Conservation (phyloP, 1,140 invertebrate species). For the Panulirus ornatus region DNA sequence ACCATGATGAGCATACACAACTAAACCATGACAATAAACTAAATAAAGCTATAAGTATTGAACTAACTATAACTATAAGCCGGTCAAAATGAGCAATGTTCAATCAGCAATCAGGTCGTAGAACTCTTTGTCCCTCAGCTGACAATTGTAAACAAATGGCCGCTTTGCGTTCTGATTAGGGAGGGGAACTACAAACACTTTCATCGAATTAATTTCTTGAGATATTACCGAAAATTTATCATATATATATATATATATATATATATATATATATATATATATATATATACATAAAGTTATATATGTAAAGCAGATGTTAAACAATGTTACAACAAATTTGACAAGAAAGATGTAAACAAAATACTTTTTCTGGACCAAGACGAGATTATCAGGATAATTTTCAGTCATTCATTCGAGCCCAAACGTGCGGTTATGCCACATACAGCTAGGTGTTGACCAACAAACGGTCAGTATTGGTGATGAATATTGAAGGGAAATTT, state of each 20-base stretch:
- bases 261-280: slow-evolving; percentile 14
- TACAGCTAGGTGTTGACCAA: too few relatives aligned
- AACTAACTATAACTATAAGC: too few relatives aligned
- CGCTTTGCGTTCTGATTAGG: background rate
- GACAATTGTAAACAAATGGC: background rate
- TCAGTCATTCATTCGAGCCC: too few relatives aligned
- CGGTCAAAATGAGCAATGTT: too few relatives aligned
- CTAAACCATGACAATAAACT: too few relatives aligned
- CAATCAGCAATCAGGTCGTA: background rate
- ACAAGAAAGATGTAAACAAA: background rate
- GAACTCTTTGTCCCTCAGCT: background rate
- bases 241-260: slow-evolving; percentile 14
- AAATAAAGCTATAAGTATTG: too few relatives aligned
- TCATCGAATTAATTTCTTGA: background rate
- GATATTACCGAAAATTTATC: background rate
- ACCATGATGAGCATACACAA: too few relatives aligned
- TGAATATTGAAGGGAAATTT: too few relatives aligned
- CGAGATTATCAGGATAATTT: too few relatives aligned
- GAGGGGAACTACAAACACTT: background rate
- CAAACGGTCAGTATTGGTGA: too few relatives aligned
- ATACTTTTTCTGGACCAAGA: too few relatives aligned
- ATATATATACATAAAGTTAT: background rate
- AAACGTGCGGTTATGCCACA: too few relatives aligned
- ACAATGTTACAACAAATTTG: background rate
- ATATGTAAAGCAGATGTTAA: background rate